phyloP scores from a whole-genome alignment of 2,113 vertebrate genomes.

The Xiphorhynchus elegans region DNA sequence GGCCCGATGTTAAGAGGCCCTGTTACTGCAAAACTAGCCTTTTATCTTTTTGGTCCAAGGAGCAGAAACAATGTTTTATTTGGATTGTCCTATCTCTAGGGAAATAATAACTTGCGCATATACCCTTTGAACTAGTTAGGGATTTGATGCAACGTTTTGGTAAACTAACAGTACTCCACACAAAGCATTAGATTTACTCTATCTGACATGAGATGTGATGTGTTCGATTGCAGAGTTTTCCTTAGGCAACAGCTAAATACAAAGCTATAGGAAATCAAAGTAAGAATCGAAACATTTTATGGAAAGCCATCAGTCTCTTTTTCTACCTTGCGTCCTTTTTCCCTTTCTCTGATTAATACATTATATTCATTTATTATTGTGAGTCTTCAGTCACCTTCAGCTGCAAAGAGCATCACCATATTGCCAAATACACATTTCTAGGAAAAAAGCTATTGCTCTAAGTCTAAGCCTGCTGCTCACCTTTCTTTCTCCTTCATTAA shows the following conservation, averaged over 20 bases:
- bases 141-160: background rate
- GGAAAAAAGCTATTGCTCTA: background rate
- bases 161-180: background rate
- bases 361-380: background rate
- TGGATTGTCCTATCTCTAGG: slow-evolving; percentile 11
- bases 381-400: background rate
- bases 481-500: background rate
- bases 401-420: background rate
- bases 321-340: background rate
- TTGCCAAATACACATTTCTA: background rate
- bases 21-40: background rate
- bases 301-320: background rate
- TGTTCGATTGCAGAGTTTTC: background rate
- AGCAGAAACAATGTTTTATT: slow-evolving; percentile 52
- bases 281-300: slow-evolving; percentile 15
- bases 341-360: background rate
- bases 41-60: slow-evolving; percentile 32
- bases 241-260: slow-evolving; percentile 39
- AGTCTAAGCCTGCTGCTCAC: background rate
- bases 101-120: background rate
- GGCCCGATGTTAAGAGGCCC: background rate
- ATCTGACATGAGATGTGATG: background rate
- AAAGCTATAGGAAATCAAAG: slow-evolving; percentile 45
- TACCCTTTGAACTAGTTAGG: background rate
- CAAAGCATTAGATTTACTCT: background rate